These are phyloP conservation scores for Drosophila borealis DNA, from an alignment of 2,888 invertebrate species.

Conservation along the genomic window DNA sequence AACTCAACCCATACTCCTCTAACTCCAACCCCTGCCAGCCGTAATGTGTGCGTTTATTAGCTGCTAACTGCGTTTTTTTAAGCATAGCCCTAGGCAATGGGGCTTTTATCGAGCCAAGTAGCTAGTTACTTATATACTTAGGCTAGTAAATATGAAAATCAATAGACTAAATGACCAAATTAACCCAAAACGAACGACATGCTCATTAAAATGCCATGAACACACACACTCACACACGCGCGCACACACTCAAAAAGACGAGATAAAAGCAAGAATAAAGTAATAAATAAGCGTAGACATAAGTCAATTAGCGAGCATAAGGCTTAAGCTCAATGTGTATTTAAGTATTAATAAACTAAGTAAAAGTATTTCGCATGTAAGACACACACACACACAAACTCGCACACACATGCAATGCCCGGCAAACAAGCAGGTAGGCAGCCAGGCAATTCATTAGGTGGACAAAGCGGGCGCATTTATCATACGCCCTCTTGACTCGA, in stretches of 20 bases:
- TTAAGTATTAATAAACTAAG: constrained; percentile 77
- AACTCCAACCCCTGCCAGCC: constrained; percentile 13
- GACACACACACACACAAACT: constrained; percentile 21
- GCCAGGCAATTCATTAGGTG: constrained; percentile 61
- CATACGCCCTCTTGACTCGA: constrained; percentile 60
- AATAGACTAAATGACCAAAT: constrained; percentile 78
- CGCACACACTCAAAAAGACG: neutral
- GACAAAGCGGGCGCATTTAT: constrained; percentile 64
- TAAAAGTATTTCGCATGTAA: constrained; percentile 63
- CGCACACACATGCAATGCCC: constrained; percentile 2
- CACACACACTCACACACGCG: constrained; percentile 19
- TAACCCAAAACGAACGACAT: constrained; percentile 67
- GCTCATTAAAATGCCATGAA: constrained; percentile 76
- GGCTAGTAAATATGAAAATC: constrained; percentile 64
- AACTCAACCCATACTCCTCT: constrained; percentile 56
- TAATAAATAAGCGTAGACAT: constrained; percentile 51
- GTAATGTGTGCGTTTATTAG: constrained; percentile 80
- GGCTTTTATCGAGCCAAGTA: constrained; percentile 26
- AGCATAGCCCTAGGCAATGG: constrained; percentile 42
- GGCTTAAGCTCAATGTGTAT: constrained; percentile 74
- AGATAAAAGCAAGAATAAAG: constrained; percentile 35
- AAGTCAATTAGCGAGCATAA: constrained; percentile 74
- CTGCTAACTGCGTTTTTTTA: constrained; percentile 66
- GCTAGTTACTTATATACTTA: constrained; percentile 45
- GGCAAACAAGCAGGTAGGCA: constrained; percentile 11